These are phyloP conservation scores for Neolamprologus variostigma DNA, from an alignment of 2,113 vertebrate species.

Conservation along the genomic window DNA sequence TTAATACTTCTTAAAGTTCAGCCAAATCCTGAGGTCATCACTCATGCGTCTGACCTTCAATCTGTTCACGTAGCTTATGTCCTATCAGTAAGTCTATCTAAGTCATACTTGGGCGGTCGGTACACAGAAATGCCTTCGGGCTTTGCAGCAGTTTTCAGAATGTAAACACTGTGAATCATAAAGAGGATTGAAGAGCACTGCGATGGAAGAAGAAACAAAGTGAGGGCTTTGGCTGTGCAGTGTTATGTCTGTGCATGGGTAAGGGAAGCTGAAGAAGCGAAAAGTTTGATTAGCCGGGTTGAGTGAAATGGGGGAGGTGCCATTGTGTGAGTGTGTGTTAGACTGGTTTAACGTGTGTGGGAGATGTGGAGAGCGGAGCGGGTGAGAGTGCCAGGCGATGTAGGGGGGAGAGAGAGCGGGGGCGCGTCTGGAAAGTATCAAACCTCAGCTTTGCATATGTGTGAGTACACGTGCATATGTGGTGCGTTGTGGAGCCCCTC, in stretches of 20 bases:
- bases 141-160: not conserved
- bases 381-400: conserved; percentile 42
- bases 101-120: not conserved
- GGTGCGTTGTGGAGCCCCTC: conserved; percentile 18
- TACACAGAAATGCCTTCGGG: not conserved
- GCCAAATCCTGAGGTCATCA: conserved; percentile 22
- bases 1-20: conserved; percentile 42
- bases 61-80: not conserved
- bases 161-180: not conserved
- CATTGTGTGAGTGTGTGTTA: not conserved
- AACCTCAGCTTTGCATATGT: not conserved
- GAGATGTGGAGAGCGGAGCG: conserved; percentile 19
- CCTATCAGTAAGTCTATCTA: not conserved
- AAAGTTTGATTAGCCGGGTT: conserved; percentile 38
- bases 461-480: not conserved
- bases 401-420: conserved; percentile 24
- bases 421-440: conserved; percentile 63
- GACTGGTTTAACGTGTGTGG: not conserved
- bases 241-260: conserved; percentile 36
- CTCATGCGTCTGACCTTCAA: conserved; percentile 4
- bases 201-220: not conserved
- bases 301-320: conserved; percentile 15
- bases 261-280: conserved; percentile 27
- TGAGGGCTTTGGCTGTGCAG: not conserved
- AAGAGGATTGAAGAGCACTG: not conserved